phyloP scores from a whole-genome alignment of 2,888 invertebrate genomes.

The Sminthurinus aureus region DNA sequence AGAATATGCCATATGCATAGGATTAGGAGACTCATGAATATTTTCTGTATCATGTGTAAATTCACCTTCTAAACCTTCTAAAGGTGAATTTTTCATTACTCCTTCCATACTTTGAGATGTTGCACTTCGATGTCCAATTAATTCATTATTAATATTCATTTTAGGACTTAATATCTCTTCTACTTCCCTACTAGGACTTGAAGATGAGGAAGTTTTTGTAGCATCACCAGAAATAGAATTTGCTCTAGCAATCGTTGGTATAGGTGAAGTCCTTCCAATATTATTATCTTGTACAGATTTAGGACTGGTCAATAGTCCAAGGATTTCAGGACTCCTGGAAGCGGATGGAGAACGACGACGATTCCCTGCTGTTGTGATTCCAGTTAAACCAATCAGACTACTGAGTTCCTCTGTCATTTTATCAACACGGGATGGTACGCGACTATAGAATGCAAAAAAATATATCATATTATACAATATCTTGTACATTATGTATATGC shows the following conservation, averaged over 20 bases:
- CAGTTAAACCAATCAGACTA: conserved; percentile 54
- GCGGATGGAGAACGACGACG: conserved; percentile 32
- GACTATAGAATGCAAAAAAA: not conserved
- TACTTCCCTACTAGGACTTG: conserved; percentile 86
- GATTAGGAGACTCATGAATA: conserved; percentile 33
- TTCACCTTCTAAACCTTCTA: conserved; percentile 30
- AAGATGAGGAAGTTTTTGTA: conserved; percentile 48
- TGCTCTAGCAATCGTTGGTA: conserved; percentile 5
- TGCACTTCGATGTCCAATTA: conserved; percentile 39
- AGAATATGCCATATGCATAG: conserved; percentile 19
- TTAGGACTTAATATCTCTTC: conserved; percentile 79
- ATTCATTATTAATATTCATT: conserved; percentile 46
- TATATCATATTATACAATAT: no score
- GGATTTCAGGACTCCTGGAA: conserved; percentile 33
- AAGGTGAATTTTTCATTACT: conserved; percentile 26
- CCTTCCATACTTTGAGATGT: conserved; percentile 41
- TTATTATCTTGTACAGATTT: conserved; percentile 32
- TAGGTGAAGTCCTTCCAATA: conserved; percentile 22
- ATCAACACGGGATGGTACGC: conserved; percentile 35
- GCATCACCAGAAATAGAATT: conserved; percentile 27
- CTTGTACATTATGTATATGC: no score
- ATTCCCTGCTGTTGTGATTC: not conserved
- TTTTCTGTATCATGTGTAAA: conserved; percentile 39
- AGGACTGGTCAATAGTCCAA: conserved; percentile 32
- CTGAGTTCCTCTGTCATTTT: conserved; percentile 58